These are phyloP conservation scores for Prolemur simus DNA, from an alignment of 2,113 vertebrate genomes.

Conservation along the genomic window DNA sequence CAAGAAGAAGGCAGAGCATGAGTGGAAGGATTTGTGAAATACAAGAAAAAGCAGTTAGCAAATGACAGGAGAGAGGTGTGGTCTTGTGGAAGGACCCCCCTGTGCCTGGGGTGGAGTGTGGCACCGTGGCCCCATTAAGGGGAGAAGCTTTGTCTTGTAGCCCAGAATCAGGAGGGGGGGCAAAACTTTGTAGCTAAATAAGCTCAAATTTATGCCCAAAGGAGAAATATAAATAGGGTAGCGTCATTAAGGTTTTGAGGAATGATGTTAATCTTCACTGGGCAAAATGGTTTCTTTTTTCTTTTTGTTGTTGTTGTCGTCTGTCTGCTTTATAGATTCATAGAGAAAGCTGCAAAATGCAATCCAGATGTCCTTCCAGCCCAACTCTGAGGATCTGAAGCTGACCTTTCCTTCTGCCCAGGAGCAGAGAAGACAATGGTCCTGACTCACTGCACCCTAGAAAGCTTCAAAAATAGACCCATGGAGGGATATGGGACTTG, in stretches of 20 bases:
- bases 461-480: background rate
- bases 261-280: background rate
- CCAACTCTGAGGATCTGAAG: background rate
- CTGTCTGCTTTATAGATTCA: slow-evolving; percentile 34
- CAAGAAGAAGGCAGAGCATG: background rate
- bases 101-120: background rate
- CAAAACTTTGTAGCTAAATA: background rate
- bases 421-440: background rate
- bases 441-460: background rate
- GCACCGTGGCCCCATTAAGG: background rate
- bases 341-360: slow-evolving; percentile 18
- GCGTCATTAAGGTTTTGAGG: background rate
- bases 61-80: background rate
- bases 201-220: background rate
- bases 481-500: background rate
- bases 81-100: background rate
- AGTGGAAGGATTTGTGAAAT: background rate
- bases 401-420: background rate
- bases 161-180: background rate
- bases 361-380: slow-evolving; percentile 42
- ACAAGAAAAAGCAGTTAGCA: background rate
- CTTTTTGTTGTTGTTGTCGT: background rate
- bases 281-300: background rate
- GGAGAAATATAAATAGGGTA: background rate
- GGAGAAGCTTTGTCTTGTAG: background rate